phyloP scores from a whole-genome alignment of 2,888 invertebrate species.

The Rotaria socialis region DNA sequence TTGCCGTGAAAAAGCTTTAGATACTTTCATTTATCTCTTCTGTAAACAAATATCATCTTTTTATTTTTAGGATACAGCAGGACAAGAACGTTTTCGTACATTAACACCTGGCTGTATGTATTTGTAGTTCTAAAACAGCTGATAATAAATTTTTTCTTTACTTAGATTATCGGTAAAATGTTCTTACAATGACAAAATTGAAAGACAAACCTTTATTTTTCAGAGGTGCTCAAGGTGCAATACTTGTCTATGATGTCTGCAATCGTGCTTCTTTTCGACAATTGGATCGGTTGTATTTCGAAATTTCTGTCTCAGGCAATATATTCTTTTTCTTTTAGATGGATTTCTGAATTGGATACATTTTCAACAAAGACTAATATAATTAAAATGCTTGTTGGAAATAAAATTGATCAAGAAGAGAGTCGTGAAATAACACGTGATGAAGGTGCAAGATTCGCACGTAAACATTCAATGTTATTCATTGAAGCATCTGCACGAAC shows the following conservation, averaged over 20 bases:
- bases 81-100: constrained; percentile 86
- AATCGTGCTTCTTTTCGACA: constrained; percentile 77
- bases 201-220: constrained; percentile 60
- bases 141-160: background rate
- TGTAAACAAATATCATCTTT: background rate
- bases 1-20: background rate
- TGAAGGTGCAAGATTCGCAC: constrained; percentile 88
- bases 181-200: background rate
- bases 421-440: constrained; percentile 78
- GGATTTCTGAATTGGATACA: constrained; percentile 88
- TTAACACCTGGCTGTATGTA: constrained; percentile 68
- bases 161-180: constrained; percentile 1
- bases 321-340: constrained; percentile 61
- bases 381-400: constrained; percentile 90
- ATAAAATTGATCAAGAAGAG: constrained; percentile 85
- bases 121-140: background rate
- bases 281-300: constrained; percentile 64
- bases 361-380: constrained; percentile 88
- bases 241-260: constrained; percentile 84
- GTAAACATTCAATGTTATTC: constrained; percentile 87
- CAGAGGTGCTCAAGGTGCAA: constrained; percentile 48
- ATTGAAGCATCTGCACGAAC: constrained; percentile 97
- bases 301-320: too few relatives aligned
- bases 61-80: constrained; percentile 79
- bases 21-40: background rate